Evolutionary conservation across 2,888 invertebrate species (phyloP).

Genomic region (Rotaria socialis): DNA sequence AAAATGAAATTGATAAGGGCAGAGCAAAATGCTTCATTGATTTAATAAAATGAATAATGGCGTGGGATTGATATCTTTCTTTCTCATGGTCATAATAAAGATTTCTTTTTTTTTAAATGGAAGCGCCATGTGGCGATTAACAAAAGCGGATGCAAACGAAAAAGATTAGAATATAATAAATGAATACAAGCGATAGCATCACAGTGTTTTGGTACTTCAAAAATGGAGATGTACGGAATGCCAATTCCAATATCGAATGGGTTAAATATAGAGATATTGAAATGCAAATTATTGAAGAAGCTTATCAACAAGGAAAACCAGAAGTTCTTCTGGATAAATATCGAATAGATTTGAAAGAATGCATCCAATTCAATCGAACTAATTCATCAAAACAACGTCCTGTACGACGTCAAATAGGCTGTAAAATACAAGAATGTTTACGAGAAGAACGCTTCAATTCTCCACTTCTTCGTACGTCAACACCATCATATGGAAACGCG

Average conservation of each 20-base stretch:
- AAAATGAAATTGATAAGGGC: neutral
- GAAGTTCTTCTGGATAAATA: neutral
- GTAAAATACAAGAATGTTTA: neutral
- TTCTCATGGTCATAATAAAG: too few relatives aligned
- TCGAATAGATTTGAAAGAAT: neutral
- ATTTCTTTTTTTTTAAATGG: neutral
- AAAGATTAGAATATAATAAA: neutral
- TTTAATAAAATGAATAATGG: too few relatives aligned
- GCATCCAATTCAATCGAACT: neutral
- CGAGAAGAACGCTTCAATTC: neutral
- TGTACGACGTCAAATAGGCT: neutral
- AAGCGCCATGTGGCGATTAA: neutral
- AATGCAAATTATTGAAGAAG: neutral
- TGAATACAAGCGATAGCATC: neutral
- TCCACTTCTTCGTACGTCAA: neutral
- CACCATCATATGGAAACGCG: neutral
- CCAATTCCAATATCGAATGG: neutral
- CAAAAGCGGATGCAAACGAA: neutral
- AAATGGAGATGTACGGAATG: neutral
- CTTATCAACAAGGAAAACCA: neutral
- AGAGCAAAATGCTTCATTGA: too few relatives aligned
- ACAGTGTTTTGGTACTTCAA: neutral
- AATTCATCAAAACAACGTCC: neutral
- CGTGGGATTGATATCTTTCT: too few relatives aligned
- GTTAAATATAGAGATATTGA: neutral